Evolutionary conservation across 2,797 vertebrate species (phyloP).

Genomic region (Eutrigla gurnardus): DNA sequence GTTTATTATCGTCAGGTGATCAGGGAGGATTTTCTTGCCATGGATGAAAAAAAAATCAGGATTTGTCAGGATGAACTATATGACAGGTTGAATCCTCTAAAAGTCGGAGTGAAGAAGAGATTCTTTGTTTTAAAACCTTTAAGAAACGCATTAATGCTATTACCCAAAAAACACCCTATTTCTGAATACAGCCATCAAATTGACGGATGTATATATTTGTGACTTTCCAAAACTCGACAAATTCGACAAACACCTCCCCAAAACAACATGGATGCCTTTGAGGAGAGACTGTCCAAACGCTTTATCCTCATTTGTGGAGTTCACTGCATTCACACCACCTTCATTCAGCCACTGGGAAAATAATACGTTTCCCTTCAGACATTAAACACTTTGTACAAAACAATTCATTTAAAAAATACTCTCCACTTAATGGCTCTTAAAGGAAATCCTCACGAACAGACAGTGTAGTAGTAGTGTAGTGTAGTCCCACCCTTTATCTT

Average conservation of each 20-base stretch:
- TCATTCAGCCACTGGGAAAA: not conserved
- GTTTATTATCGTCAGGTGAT: slow-evolving; percentile 17
- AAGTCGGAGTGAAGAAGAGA: slow-evolving; percentile 11
- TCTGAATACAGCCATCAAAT: not conserved
- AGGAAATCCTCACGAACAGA: not conserved
- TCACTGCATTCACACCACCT: not conserved
- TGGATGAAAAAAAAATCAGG: slow-evolving; percentile 17
- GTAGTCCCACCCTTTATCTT: not conserved
- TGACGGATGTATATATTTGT: no score
- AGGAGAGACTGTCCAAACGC: not conserved
- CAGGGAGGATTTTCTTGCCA: slow-evolving; percentile 11
- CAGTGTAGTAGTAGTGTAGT: not conserved
- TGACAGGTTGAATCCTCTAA: no score
- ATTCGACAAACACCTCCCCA: not conserved
- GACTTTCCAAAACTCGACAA: not conserved
- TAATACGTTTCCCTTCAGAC: not conserved
- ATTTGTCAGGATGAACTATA: no score
- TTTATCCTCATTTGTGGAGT: not conserved
- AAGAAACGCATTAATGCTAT: not conserved
- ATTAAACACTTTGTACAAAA: not conserved
- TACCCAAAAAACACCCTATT: not conserved
- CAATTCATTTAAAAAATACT: not conserved
- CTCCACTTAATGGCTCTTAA: not conserved
- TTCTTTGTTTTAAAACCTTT: slow-evolving; percentile 9
- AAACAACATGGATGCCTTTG: not conserved